phyloP scores from a whole-genome alignment of 2,797 vertebrate genomes.

The Rhinatrema bivittatum region DNA sequence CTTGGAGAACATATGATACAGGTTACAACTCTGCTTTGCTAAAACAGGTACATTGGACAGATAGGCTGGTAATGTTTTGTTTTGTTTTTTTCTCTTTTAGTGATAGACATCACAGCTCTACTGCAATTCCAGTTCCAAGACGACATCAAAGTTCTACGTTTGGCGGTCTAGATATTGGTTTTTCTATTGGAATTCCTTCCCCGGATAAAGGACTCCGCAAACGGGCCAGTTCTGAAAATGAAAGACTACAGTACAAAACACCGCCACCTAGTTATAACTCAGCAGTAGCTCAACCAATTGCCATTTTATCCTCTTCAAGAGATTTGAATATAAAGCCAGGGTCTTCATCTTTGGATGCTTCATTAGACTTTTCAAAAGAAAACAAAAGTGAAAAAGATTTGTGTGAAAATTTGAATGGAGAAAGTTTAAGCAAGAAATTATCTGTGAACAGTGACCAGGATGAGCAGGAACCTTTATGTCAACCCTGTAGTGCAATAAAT shows the following conservation, averaged over 20 bases:
- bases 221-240: slow-evolving; percentile 74
- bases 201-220: slow-evolving; percentile 77
- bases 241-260: slow-evolving; percentile 66
- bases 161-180: slow-evolving; percentile 54
- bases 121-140: slow-evolving; percentile 80
- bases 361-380: slow-evolving; percentile 53
- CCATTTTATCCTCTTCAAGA: slow-evolving; percentile 18
- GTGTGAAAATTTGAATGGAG: slow-evolving; percentile 33
- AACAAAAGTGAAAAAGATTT: slow-evolving; percentile 35
- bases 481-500: slow-evolving; percentile 52
- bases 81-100: slow-evolving; percentile 62
- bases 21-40: too few species aligned
- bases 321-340: slow-evolving; percentile 27
- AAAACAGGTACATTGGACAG: too few species aligned
- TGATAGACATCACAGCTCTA: slow-evolving; percentile 79
- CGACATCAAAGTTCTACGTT: slow-evolving; percentile 71
- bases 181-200: slow-evolving; percentile 61
- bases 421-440: slow-evolving; percentile 6
- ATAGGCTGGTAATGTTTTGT: too few species aligned
- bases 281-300: slow-evolving; percentile 41
- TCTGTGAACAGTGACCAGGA: slow-evolving; percentile 7
- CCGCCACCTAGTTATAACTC: slow-evolving; percentile 70
- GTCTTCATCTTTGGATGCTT: slow-evolving; percentile 68
- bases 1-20: too few species aligned
- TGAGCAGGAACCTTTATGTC: slow-evolving; percentile 20